Evolutionary conservation across 2,113 vertebrate species (phyloP), one percentile per base, ranked within the genome.

Genomic region (Tilapia sparmanii): DNA sequence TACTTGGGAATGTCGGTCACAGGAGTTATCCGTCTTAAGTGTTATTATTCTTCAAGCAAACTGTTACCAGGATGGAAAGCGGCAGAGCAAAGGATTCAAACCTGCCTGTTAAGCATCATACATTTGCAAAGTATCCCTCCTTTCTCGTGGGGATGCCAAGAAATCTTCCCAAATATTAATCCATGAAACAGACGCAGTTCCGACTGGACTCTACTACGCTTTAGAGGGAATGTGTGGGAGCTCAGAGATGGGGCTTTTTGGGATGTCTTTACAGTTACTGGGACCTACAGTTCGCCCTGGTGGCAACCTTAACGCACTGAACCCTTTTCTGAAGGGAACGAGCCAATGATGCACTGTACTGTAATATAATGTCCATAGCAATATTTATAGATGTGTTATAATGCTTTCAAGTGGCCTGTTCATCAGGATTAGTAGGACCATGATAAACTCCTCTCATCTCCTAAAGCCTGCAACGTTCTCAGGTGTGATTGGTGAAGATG

Each of bases 341-440:
- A 96, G 95, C 95, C 95, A 94, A 95, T 95, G 94, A 97, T 97
- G 97, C 96, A 97, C 96, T 97, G 96, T 95, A 96, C 94, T 96
- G 96, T 96, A 96, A 94, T 93, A 95, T 96, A 95, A 92, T 96
- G 96, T 96, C 96, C 86, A 96, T 96, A 97, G 96, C 95, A 96
- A 97, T 97, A 97, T 97, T 97, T 97, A 96, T 96, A 96, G 94
- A 95, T 95, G 94, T 96, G 95, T 95, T 95, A 90, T 94, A 94
- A 95, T 92, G 91, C 88, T 93, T 94, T 91, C 84, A 93, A 93
- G 92, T 93, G 88, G 89, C 93, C 92, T 93, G 91, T 92, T 85
- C 88, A 47, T 89, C 89, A 87, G 90, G 94, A 91, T 92, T 91
- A 94, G 89, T 88, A 80, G 87, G 83, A 89, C 83, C 80, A 40